These are phyloP conservation scores for Mimas tiliae DNA, from an alignment of 2,888 invertebrate species.

Conservation along the genomic window DNA sequence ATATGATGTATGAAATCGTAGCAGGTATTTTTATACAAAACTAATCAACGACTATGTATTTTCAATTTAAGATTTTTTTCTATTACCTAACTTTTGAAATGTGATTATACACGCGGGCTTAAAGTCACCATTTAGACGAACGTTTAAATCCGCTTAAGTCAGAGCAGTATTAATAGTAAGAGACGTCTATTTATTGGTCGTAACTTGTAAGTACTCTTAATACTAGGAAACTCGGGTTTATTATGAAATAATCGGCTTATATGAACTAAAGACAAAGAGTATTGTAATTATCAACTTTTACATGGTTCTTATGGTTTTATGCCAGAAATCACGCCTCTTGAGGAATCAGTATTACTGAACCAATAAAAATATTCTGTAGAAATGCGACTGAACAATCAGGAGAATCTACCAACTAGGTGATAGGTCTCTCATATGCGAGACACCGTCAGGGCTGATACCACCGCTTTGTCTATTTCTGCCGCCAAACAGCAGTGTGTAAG, in stretches of 20 bases:
- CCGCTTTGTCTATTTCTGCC: too few relatives aligned
- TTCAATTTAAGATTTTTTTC: background rate
- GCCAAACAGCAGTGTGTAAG: too few relatives aligned
- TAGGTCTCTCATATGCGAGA: too few relatives aligned
- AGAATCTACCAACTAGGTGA: too few relatives aligned
- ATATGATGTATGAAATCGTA: too few relatives aligned
- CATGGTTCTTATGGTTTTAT: background rate
- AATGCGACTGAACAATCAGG: too few relatives aligned
- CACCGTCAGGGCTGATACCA: too few relatives aligned
- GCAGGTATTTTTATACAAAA: too few relatives aligned
- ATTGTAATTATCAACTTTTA: background rate
- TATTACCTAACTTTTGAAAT: background rate
- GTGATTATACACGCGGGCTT: background rate
- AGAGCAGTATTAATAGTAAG: background rate
- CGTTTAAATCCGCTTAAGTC: constrained; percentile 17
- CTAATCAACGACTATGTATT: background rate
- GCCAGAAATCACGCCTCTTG: too few relatives aligned
- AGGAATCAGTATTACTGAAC: too few relatives aligned
- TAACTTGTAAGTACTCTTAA: background rate
- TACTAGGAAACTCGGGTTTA: background rate
- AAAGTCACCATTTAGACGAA: background rate
- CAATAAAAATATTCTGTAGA: too few relatives aligned
- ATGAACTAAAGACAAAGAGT: too few relatives aligned
- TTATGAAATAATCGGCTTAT: background rate
- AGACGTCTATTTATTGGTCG: background rate